A percentile compares a stretch with the other conserved stretches of the same genome.
Evolutionary conservation across 2,888 invertebrate species (phyloP).

Genomic region (Hipparchia sbordonii): DNA sequence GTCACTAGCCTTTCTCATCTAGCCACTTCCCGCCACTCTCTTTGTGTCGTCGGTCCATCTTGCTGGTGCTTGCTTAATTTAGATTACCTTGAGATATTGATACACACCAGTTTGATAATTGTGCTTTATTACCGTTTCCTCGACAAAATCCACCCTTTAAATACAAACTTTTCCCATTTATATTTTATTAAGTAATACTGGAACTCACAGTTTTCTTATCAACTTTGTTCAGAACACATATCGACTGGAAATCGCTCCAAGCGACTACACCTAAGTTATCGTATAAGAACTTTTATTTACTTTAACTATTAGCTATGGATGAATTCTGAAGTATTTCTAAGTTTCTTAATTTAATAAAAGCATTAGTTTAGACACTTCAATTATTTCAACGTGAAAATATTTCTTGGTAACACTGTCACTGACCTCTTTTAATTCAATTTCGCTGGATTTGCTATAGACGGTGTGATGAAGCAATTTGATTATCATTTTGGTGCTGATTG

Average conservation of each 20-base stretch:
- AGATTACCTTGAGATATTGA: background rate
- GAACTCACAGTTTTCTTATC: constrained; percentile 66
- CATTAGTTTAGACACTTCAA: background rate
- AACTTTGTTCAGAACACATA: constrained; percentile 67
- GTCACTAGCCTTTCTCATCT: no score
- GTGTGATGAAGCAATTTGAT: no score
- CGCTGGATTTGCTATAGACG: no score
- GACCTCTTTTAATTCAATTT: no score
- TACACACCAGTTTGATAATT: background rate
- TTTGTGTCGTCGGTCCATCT: no score
- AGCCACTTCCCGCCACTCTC: no score
- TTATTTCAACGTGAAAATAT: background rate
- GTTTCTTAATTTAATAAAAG: constrained; percentile 5
- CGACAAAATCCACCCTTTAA: constrained; percentile 45
- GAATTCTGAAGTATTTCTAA: constrained; percentile 16
- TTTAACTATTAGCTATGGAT: constrained; percentile 38
- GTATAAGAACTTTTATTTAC: constrained; percentile 45
- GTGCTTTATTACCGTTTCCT: constrained; percentile 24
- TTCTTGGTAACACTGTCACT: no score
- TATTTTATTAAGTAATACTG: constrained; percentile 73
- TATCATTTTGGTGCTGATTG: no score
- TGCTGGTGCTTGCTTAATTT: no score
- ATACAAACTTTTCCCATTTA: constrained; percentile 66
- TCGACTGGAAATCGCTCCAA: constrained; percentile 63
- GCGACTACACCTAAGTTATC: constrained; percentile 47